These are phyloP conservation scores for Lycopodina hypogea DNA, from an alignment of 37 sponge, comb jelly and placozoan species.

Conservation along the genomic window DNA sequence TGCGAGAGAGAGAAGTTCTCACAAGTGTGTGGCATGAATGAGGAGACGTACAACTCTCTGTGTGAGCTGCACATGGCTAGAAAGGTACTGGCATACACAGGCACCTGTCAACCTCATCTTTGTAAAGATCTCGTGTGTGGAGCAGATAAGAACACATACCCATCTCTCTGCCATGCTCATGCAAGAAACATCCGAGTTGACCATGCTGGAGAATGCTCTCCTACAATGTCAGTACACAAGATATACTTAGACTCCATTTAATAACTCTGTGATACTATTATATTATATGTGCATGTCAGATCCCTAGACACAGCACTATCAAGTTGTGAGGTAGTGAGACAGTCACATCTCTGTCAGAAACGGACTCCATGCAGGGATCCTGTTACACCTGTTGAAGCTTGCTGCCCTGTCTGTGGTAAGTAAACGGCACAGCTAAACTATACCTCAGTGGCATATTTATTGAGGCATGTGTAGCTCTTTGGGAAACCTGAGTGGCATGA, in stretches of 20 bases:
- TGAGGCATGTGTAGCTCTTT: too few relatives aligned
- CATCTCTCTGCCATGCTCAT: conserved; percentile 51
- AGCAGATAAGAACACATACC: conserved; percentile 49
- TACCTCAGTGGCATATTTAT: too few relatives aligned
- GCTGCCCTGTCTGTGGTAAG: conserved; percentile 62
- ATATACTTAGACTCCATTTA: neutral
- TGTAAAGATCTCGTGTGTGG: conserved; percentile 55
- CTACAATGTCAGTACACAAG: conserved; percentile 27
- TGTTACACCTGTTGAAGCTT: conserved; percentile 30
- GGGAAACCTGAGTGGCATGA: too few relatives aligned
- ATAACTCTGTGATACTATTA: neutral
- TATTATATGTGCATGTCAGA: neutral
- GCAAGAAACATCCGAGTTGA: conserved; percentile 40
- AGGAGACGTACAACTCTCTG: conserved; percentile 51
- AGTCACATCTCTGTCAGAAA: neutral
- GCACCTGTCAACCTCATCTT: conserved; percentile 22
- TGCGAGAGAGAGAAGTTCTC: conserved; percentile 9
- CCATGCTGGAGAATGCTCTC: conserved; percentile 45
- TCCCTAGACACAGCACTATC: neutral
- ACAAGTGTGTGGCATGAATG: conserved; percentile 53
- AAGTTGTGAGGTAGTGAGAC: conserved; percentile 22
- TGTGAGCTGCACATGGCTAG: conserved; percentile 41
- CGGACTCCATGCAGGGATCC: conserved; percentile 5
- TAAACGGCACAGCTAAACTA: neutral
- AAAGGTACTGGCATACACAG: conserved; percentile 37